A percentile compares a stretch with the other conserved stretches of the same genome.
phyloP scores from a whole-genome alignment of 2,113 vertebrate species.

The Rhabdomys dilectus region DNA sequence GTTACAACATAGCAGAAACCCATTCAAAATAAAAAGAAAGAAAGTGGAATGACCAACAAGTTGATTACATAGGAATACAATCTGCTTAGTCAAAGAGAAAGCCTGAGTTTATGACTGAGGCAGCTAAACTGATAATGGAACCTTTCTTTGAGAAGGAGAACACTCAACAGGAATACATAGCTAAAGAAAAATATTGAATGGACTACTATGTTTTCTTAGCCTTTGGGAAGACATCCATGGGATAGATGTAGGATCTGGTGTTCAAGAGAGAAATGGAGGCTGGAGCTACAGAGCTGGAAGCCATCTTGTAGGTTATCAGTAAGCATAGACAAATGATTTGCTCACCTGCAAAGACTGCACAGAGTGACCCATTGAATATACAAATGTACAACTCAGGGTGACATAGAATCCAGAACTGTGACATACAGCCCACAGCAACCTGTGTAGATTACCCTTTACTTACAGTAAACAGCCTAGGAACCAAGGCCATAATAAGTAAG shows the following conservation, averaged over 20 bases:
- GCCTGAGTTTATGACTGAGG: conserved; percentile 1
- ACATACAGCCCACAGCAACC: neutral
- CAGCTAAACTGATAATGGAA: neutral
- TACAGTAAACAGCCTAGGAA: neutral
- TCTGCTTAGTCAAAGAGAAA: conserved; percentile 50
- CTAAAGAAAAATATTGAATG: conserved; percentile 1
- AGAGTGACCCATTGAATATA: neutral
- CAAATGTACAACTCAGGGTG: neutral
- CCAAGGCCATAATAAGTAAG: neutral
- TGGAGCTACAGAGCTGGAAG: neutral
- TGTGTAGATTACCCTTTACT: neutral
- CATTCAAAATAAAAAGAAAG: neutral
- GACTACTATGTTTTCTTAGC: neutral
- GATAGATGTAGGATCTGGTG: neutral
- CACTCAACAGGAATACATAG: neutral
- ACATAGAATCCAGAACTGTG: neutral
- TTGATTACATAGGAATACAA: conserved; percentile 18
- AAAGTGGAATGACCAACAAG: neutral
- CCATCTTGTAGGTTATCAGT: conserved; percentile 5
- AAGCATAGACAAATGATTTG: conserved; percentile 8
- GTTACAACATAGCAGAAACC: neutral
- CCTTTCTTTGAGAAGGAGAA: conserved; percentile 15
- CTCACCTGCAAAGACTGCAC: neutral
- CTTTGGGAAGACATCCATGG: conserved; percentile 3
- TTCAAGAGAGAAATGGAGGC: conserved; percentile 37